Evolutionary conservation across 1,140 invertebrate species (phyloP).

Genomic region (Drosophila pallidifrons): DNA sequence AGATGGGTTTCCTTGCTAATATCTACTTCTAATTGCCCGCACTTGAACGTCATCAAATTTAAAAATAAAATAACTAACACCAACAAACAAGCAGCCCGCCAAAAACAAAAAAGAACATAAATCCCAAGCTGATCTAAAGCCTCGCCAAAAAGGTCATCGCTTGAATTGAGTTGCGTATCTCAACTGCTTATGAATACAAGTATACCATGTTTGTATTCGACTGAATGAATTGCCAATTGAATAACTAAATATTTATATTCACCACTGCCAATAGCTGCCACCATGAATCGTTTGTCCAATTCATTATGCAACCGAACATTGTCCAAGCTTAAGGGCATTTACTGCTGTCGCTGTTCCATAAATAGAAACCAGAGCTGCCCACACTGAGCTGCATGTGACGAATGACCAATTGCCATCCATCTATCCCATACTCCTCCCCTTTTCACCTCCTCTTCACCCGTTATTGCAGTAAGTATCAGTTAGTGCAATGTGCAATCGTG

Average conservation of each 20-base stretch:
- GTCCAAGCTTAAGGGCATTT: constrained; percentile 10
- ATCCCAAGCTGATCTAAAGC: neutral
- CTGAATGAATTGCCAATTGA: neutral
- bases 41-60: neutral
- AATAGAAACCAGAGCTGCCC: constrained; percentile 42
- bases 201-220: neutral
- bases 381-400: constrained; percentile 48
- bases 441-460: no score
- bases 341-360: constrained; percentile 5
- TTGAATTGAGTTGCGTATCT: neutral
- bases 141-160: neutral
- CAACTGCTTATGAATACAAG: neutral
- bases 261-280: constrained; percentile 3
- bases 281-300: constrained; percentile 10
- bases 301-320: constrained; percentile 22
- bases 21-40: neutral
- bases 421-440: neutral
- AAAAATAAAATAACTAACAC: neutral
- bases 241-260: constrained; percentile 23
- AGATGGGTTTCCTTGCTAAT: no score
- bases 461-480: neutral
- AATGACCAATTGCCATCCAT: neutral
- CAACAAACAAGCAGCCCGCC: neutral
- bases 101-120: neutral
- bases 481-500: constrained; percentile 41